A percentile compares a stretch with the other conserved stretches of the same genome.
phyloP scores from a whole-genome alignment of 2,797 vertebrate genomes.

The Spinus pinus region DNA sequence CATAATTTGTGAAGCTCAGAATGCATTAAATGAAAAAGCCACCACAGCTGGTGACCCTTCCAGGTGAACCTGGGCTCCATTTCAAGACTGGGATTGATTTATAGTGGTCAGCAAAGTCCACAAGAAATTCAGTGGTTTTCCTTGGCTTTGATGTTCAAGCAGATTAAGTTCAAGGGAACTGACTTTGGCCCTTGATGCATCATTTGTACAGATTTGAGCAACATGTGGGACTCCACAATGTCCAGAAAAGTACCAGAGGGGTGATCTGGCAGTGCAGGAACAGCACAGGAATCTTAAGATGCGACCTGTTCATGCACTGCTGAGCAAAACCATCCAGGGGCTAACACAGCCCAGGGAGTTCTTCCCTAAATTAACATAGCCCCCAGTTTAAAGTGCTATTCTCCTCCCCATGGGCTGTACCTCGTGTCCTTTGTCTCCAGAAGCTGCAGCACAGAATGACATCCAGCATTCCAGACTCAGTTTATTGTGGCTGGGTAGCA shows the following conservation, averaged over 20 bases:
- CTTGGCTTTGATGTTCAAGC: conserved; percentile 4
- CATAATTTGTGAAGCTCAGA: neutral
- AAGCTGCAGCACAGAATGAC: neutral
- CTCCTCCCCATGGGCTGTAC: neutral
- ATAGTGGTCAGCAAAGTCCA: neutral
- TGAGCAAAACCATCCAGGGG: neutral
- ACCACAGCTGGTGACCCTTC: neutral
- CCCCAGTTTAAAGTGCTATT: neutral
- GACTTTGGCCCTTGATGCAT: neutral
- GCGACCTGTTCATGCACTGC: neutral
- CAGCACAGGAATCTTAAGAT: neutral
- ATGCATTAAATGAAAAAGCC: neutral
- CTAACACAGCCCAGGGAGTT: neutral
- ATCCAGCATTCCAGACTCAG: neutral
- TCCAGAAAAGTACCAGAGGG: neutral
- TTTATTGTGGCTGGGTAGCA: neutral
- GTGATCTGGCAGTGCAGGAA: neutral
- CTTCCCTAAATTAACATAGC: neutral
- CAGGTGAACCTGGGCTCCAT: neutral
- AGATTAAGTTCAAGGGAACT: neutral
- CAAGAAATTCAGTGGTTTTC: neutral
- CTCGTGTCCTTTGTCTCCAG: neutral
- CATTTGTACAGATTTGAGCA: neutral
- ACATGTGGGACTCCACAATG: fast-evolving
- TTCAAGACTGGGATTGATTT: conserved; percentile 6